A percentile compares a stretch with the other conserved stretches of the same genome.
phyloP scores from a whole-genome alignment of 2,797 vertebrate genomes.

The Hydrophis major region DNA sequence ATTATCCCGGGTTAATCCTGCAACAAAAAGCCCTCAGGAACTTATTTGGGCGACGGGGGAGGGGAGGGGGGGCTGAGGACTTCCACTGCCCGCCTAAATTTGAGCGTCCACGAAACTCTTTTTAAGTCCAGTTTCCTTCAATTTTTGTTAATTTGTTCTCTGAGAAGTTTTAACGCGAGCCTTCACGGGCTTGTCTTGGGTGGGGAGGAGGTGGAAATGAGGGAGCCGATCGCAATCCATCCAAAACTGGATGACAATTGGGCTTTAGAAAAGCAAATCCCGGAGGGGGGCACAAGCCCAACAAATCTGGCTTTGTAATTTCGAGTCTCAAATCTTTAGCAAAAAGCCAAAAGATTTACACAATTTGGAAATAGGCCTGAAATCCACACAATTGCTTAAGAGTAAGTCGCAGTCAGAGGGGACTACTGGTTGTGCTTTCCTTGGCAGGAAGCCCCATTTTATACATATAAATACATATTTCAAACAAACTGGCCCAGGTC shows the following conservation, averaged over 20 bases:
- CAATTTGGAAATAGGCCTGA: not conserved
- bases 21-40: not conserved
- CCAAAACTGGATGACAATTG: not conserved
- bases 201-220: not conserved
- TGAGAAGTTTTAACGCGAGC: not conserved
- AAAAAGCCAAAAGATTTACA: not conserved
- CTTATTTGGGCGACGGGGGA: not conserved
- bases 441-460: not conserved
- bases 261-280: not conserved
- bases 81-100: not conserved
- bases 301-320: not conserved
- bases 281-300: too few species aligned
- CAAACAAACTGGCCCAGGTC: not conserved
- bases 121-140: not conserved
- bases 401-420: not conserved
- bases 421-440: not conserved
- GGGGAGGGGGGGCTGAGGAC: not conserved
- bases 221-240: not conserved
- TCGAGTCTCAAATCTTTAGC: not conserved
- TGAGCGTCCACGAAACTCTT: not conserved
- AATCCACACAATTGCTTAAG: not conserved
- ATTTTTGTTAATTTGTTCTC: not conserved
- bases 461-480: not conserved
- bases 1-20: not conserved
- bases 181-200: not conserved